Percentiles rank a stretch among this genome's conserved stretches.
phyloP scores from a whole-genome alignment of 2,113 vertebrate genomes.

The Rhynchomys soricoides region DNA sequence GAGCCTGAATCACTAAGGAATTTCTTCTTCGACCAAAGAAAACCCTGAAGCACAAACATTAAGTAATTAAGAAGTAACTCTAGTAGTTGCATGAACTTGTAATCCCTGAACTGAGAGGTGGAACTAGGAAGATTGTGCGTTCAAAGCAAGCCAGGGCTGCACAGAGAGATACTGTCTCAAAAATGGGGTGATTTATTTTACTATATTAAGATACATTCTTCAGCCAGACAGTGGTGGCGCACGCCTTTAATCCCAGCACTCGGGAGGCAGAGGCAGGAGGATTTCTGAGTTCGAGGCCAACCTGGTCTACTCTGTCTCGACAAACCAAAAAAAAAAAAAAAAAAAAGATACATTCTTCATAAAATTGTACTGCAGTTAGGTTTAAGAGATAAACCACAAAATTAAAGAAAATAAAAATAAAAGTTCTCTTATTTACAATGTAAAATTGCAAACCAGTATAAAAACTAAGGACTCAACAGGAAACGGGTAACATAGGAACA shows the following conservation, averaged over 20 bases:
- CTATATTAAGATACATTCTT: conserved; percentile 3
- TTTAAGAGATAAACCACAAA: not conserved
- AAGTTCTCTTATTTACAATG: not conserved
- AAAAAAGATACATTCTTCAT: not conserved
- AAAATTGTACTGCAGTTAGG: not conserved
- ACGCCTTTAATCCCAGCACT: no score
- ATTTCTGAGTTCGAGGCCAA: no score
- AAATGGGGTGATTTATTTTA: conserved; percentile 2
- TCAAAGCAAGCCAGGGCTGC: not conserved
- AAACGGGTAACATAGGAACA: not conserved
- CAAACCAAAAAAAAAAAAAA: no score
- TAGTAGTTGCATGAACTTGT: not conserved
- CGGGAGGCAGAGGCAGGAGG: no score
- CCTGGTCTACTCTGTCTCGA: no score
- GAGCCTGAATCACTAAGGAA: not conserved
- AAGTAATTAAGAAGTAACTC: not conserved
- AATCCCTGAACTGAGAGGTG: not conserved
- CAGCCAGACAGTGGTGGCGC: no score
- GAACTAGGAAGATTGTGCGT: not conserved
- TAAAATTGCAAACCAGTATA: conserved; percentile 6
- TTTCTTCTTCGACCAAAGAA: not conserved
- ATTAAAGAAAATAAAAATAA: not conserved
- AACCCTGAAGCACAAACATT: not conserved
- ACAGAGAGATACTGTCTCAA: not conserved
- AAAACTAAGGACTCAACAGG: not conserved